These are phyloP conservation scores for Whitmania pigra DNA, from an alignment of 1,140 invertebrate species.

Conservation along the genomic window DNA sequence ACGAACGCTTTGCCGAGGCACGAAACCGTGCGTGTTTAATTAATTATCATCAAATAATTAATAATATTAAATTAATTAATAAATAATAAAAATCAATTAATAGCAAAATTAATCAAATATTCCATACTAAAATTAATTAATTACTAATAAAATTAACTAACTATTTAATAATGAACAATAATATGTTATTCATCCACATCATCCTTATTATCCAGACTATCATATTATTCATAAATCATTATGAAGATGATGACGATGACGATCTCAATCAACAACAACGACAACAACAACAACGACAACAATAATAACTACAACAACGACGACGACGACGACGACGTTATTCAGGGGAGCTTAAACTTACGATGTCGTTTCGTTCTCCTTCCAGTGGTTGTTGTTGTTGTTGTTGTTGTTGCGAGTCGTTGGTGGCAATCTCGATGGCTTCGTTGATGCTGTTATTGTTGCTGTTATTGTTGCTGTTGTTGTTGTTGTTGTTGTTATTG, in stretches of 20 bases:
- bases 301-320: not conserved
- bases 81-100: too few species aligned
- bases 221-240: too few species aligned
- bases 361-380: not conserved
- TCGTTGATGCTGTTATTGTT: not conserved
- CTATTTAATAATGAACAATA: too few species aligned
- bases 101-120: too few species aligned
- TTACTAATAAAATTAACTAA: too few species aligned
- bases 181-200: too few species aligned
- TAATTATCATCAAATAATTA: too few species aligned
- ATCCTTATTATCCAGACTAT: too few species aligned
- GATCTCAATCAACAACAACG: not conserved
- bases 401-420: not conserved
- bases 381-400: not conserved
- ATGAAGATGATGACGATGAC: not conserved
- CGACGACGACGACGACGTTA: not conserved
- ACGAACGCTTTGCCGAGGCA: not conserved
- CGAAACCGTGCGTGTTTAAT: too few species aligned
- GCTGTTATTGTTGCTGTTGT: not conserved
- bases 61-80: too few species aligned
- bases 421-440: not conserved
- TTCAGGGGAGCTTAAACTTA: not conserved
- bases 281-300: not conserved
- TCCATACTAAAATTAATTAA: too few species aligned
- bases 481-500: not conserved